phyloP scores from a whole-genome alignment of 2,113 vertebrate genomes.

The Thymallus thymallus region DNA sequence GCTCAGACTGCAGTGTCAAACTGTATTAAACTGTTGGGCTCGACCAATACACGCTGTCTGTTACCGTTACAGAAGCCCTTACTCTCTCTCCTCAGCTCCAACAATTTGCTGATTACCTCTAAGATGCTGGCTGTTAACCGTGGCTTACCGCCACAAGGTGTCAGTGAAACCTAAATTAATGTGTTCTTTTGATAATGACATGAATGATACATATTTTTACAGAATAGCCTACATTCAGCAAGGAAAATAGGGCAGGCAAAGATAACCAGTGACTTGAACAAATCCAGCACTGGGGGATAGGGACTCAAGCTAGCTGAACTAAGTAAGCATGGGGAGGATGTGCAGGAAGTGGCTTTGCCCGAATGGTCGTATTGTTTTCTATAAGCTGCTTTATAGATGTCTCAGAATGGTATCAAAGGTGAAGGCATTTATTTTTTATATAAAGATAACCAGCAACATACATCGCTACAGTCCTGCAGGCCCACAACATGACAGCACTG shows the following conservation, averaged over 20 bases:
- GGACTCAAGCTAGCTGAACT: constrained; percentile 49
- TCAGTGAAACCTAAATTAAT: constrained; percentile 40
- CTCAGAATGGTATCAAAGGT: constrained; percentile 8
- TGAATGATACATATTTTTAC: constrained; percentile 27
- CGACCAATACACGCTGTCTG: too few species aligned
- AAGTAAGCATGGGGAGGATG: constrained; percentile 37
- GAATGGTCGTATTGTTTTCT: constrained; percentile 22
- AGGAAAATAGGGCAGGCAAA: constrained; percentile 37
- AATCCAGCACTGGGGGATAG: constrained; percentile 47
- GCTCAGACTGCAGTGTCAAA: too few species aligned
- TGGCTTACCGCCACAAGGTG: constrained; percentile 16
- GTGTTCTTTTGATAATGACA: constrained; percentile 36
- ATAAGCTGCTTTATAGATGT: constrained; percentile 36
- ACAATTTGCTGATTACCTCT: too few species aligned
- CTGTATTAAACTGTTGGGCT: too few species aligned
- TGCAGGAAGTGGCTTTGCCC: background rate
- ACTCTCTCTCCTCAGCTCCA: too few species aligned
- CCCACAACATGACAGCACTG: too few species aligned
- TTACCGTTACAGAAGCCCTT: background rate
- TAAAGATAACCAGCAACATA: background rate
- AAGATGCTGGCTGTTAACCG: background rate
- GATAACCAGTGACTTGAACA: constrained; percentile 51
- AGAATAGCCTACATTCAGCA: constrained; percentile 30
- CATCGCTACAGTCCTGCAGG: too few species aligned
- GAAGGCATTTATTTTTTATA: background rate